phyloP scores from a whole-genome alignment of 2,888 invertebrate species.

The Gymnoscelis rufifasciata region DNA sequence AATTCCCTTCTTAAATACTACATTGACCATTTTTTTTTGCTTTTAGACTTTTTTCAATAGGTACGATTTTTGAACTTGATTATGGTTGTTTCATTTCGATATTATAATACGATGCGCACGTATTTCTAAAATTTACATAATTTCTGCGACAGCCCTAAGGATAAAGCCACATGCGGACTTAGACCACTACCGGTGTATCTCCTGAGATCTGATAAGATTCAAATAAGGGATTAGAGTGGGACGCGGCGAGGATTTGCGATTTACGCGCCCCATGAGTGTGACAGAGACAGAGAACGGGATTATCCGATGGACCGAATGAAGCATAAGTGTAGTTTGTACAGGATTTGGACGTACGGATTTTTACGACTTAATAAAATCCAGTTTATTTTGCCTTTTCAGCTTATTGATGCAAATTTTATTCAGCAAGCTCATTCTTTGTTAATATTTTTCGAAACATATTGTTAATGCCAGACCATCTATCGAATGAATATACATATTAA shows the following conservation, averaged over 20 bases:
- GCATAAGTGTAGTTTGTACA: constrained; percentile 42
- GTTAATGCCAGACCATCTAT: no score
- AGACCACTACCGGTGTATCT: constrained; percentile 72
- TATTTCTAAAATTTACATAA: constrained; percentile 8
- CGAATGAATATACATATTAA: no score
- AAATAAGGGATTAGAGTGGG: constrained; percentile 79
- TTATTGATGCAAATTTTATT: no score
- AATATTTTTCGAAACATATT: no score
- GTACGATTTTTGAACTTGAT: no score
- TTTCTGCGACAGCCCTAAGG: constrained; percentile 49
- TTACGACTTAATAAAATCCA: neutral
- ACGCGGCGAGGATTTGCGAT: constrained; percentile 69
- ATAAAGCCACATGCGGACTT: constrained; percentile 58
- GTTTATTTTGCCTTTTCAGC: neutral
- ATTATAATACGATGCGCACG: no score
- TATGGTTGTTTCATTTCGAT: no score
- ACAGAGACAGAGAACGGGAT: constrained; percentile 63
- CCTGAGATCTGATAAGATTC: constrained; percentile 80
- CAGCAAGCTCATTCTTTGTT: no score
- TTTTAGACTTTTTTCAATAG: no score
- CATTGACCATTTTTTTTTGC: no score
- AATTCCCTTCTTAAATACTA: no score
- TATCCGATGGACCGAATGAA: constrained; percentile 71
- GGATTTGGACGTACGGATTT: constrained; percentile 37
- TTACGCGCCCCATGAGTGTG: constrained; percentile 47